phyloP scores from a whole-genome alignment of 1,140 invertebrate species.

The Heterodera carotae region DNA sequence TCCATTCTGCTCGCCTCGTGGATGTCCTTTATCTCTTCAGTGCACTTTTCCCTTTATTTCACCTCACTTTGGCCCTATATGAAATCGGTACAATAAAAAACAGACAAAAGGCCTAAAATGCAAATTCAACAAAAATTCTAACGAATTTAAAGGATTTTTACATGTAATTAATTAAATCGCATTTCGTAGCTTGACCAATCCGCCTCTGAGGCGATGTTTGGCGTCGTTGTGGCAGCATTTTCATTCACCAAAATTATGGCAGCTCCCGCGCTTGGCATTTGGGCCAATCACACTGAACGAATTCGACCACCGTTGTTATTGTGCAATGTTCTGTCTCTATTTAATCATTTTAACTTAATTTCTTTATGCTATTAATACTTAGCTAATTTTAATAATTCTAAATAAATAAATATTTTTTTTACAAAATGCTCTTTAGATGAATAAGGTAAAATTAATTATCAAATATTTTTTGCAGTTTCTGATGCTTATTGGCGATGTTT shows the following conservation, averaged over 20 bases:
- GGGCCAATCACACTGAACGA: constrained; percentile 28
- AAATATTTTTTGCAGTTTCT: neutral
- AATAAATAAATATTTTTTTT: neutral
- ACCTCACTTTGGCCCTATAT: neutral
- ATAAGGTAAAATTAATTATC: too few relatives aligned
- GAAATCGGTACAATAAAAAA: neutral
- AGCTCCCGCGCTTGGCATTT: constrained; percentile 32
- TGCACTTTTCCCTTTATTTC: constrained; percentile 9
- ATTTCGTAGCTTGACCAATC: constrained; percentile 33
- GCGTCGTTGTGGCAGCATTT: constrained; percentile 33
- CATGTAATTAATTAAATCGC: neutral
- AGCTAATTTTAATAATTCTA: neutral
- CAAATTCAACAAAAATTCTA: neutral
- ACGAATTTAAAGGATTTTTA: neutral
- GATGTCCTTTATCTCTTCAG: constrained; percentile 12
- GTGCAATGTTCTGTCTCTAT: neutral
- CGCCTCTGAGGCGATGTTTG: constrained; percentile 39
- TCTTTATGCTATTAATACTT: neutral
- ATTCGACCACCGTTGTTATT: constrained; percentile 22
- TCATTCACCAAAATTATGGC: constrained; percentile 33
- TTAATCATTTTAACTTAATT: too few relatives aligned
- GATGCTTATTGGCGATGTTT: neutral
- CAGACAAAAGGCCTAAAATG: neutral
- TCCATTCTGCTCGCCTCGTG: constrained; percentile 2
- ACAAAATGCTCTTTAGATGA: too few relatives aligned